These are phyloP conservation scores for Chiroxiphia lanceolata DNA, from an alignment of 2,797 vertebrate genomes.

Conservation along the genomic window DNA sequence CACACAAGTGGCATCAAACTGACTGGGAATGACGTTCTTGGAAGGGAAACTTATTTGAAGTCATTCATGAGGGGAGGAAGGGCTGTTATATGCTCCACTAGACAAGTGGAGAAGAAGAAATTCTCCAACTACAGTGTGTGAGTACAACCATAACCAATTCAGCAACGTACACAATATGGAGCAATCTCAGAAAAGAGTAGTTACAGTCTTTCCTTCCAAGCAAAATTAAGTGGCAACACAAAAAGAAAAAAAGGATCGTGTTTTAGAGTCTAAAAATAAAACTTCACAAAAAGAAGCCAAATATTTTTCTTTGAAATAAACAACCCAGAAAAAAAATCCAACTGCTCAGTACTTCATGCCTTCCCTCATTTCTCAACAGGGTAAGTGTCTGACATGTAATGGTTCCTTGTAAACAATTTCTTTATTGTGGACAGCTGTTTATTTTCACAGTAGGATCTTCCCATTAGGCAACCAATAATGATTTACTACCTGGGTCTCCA, in stretches of 20 bases:
- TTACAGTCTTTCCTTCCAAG: neutral
- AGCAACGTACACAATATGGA: neutral
- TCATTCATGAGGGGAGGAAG: neutral
- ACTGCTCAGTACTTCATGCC: neutral
- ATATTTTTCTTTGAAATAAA: neutral
- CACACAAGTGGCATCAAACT: neutral
- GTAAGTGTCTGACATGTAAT: neutral
- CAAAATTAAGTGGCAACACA: neutral
- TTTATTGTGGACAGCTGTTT: constrained; percentile 50
- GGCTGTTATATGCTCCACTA: neutral
- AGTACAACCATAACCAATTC: neutral
- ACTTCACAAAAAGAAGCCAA: neutral
- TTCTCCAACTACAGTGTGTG: neutral
- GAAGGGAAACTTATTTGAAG: neutral
- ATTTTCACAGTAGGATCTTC: constrained; percentile 54
- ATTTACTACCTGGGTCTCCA: constrained; percentile 33
- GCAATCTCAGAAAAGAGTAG: neutral
- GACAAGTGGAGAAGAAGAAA: neutral
- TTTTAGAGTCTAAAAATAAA: neutral
- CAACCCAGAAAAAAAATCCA: neutral
- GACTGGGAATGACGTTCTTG: neutral
- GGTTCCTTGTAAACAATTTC: constrained; percentile 42
- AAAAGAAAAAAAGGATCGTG: neutral
- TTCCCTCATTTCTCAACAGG: neutral
- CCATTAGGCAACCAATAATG: constrained; percentile 30